These are phyloP conservation scores for Argyresthia goedartella DNA, from an alignment of 2,888 invertebrate species.

Conservation along the genomic window DNA sequence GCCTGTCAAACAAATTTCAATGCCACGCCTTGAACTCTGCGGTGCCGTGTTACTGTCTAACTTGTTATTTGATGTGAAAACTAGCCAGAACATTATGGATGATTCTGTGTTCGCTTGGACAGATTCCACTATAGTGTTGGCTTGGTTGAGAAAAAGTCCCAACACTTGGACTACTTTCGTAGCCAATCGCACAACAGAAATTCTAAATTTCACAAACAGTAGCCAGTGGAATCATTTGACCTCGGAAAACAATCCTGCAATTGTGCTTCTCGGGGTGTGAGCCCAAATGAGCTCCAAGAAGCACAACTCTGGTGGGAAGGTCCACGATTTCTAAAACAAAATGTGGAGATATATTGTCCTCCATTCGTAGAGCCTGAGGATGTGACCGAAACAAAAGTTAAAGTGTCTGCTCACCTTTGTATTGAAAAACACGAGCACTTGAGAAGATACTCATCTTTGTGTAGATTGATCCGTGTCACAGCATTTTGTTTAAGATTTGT, in stretches of 20 bases:
- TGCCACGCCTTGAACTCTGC: constrained; percentile 9
- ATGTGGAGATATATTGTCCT: not conserved
- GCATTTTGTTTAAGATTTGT: not conserved
- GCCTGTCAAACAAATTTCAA: constrained; percentile 9
- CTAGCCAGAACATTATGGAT: not conserved
- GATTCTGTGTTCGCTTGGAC: constrained; percentile 11
- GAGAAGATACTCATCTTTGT: not conserved
- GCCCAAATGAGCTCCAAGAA: not conserved
- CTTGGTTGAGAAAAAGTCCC: constrained; percentile 12
- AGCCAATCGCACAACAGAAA: constrained; percentile 12
- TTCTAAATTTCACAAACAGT: constrained; percentile 3
- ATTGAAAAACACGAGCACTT: not conserved
- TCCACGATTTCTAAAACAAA: not conserved
- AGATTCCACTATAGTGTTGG: constrained; percentile 14
- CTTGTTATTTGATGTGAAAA: not conserved
- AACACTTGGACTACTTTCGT: constrained; percentile 16
- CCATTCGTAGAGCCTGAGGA: not conserved
- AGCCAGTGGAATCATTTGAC: not conserved
- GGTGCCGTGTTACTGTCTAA: constrained; percentile 7
- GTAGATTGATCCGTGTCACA: not conserved
- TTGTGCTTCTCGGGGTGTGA: not conserved
- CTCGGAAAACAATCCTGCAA: not conserved
- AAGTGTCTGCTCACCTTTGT: not conserved
- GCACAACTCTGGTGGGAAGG: not conserved
- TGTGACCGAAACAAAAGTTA: not conserved